Base-by-base conservation (phyloP, 2,888 invertebrate genomes). In the Syrphus vitripennis region DNA sequence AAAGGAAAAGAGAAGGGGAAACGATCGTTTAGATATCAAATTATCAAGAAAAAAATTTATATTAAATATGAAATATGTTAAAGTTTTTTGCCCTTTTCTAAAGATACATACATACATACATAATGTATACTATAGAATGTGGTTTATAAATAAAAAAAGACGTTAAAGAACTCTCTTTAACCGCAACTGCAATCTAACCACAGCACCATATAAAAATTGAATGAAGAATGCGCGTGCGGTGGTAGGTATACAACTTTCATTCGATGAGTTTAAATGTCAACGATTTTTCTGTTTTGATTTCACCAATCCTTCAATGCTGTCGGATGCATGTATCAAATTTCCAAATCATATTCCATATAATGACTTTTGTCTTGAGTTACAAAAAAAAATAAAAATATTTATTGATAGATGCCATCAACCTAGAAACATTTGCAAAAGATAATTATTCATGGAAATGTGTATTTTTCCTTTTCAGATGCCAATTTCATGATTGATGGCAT, bases 401-500 rank as follows among this genome's bases (percentile, higher is more conserved):
- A 26, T 76, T 77, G 76, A 72, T 77, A 67, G 45, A 65, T 72
- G 59, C 76, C 76, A 77, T 77, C 80, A 77, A 80, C 80, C 76
- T 80, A 84, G 76, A 77, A 84, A 78, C 34, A 57, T 78, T 37
- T 63, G 34, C 40, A 70, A 50, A 24, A 24, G 29, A 65, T 65
- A 65, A 67, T 67, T 67, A 67, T 67, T 48, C 67, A 67, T 67
- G 50, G 50, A 67, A 67, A 67, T 50, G 24, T 21, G n/a, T 34
- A 12, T 24, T 34, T n/a, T 16, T 63, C 6, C 16, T 48, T 67
- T 14, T 53, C n/a, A 12, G 31, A 42, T 57, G 55, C 55, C 72
- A 72, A 59, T 72, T 45, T 34, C 2, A 59, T 86, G 82, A 86
- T 86, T 86, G 81, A 86, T 82, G 77, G 29, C 86, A 69, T 42